phyloP scores from a whole-genome alignment of 1,140 invertebrate species.

The Choristoneura fumiferana region DNA sequence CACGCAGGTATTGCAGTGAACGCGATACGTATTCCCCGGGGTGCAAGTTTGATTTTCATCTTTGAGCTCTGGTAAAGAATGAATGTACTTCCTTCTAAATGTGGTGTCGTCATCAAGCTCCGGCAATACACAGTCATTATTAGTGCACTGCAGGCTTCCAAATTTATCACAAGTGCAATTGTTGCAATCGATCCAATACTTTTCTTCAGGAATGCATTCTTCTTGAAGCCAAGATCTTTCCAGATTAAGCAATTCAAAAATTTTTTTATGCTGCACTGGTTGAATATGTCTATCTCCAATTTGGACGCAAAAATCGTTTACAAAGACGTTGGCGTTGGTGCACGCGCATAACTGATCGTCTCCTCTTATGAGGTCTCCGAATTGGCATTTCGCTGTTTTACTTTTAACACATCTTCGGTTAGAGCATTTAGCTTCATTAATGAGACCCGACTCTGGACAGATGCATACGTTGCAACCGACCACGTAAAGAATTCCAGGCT shows the following conservation, averaged over 20 bases:
- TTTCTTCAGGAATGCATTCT: conserved; percentile 39
- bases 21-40: conserved; percentile 53
- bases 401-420: conserved; percentile 33
- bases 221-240: conserved; percentile 20
- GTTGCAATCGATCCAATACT: conserved; percentile 65
- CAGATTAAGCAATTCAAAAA: conserved; percentile 26
- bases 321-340: conserved; percentile 45
- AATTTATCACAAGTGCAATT: conserved; percentile 49
- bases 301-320: conserved; percentile 40
- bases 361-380: conserved; percentile 38
- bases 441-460: conserved; percentile 26
- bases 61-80: conserved; percentile 29
- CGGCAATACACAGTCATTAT: conserved; percentile 29
- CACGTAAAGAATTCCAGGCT: conserved; percentile 30
- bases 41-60: conserved; percentile 33
- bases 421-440: conserved; percentile 36
- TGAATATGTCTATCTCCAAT: conserved; percentile 29
- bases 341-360: conserved; percentile 40
- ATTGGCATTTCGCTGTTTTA: conserved; percentile 40
- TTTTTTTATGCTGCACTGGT: conserved; percentile 22
- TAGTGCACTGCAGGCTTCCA: conserved; percentile 53
- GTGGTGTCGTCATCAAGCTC: background rate
- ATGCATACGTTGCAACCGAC: conserved; percentile 50
- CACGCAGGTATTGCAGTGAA: conserved; percentile 62
- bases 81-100: background rate